Conservation (phyloP, 2,888 invertebrate genomes). For the Megaustenia siamemsis region DNA sequence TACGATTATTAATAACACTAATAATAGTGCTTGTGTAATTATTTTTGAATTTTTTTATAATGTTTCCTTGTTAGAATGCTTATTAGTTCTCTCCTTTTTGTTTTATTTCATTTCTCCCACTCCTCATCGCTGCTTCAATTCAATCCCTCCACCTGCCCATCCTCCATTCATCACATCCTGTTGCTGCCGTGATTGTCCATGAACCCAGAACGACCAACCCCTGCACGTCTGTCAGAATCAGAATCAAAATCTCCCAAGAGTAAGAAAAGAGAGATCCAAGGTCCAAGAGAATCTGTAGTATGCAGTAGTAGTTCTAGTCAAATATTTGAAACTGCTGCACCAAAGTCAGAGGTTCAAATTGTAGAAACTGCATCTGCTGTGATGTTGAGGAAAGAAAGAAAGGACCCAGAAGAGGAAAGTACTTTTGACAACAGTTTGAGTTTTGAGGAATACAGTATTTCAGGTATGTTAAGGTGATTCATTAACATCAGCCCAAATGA, state of each 20-base stretch:
- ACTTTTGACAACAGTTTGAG: slow-evolving; percentile 48
- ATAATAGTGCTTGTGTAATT: not conserved
- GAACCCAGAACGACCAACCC: slow-evolving; percentile 8
- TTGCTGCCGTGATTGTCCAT: slow-evolving; percentile 7
- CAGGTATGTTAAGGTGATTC: slow-evolving; percentile 58
- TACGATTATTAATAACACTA: not conserved
- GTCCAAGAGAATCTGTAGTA: slow-evolving; percentile 25
- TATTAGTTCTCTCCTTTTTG: not conserved
- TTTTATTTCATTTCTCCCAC: slow-evolving; percentile 23
- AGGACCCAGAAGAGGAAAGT: slow-evolving; percentile 22
- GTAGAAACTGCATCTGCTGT: slow-evolving; percentile 2
- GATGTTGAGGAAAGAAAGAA: slow-evolving; percentile 29
- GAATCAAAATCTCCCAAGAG: not conserved
- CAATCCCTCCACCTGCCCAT: not conserved
- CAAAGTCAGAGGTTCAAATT: not conserved
- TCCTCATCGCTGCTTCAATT: slow-evolving; percentile 17
- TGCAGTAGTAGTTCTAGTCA: slow-evolving; percentile 41
- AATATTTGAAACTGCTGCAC: not conserved
- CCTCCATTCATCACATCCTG: not conserved
- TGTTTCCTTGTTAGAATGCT: not conserved
- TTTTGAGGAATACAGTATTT: slow-evolving; percentile 61
- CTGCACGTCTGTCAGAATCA: not conserved
- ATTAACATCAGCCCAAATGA: not conserved
- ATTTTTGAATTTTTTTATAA: not conserved
- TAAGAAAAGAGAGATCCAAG: not conserved